Evolutionary conservation across 2,797 vertebrate genomes (phyloP), one percentile per base, ranked within the genome.

Genomic region (Macroramphosus scolopax): DNA sequence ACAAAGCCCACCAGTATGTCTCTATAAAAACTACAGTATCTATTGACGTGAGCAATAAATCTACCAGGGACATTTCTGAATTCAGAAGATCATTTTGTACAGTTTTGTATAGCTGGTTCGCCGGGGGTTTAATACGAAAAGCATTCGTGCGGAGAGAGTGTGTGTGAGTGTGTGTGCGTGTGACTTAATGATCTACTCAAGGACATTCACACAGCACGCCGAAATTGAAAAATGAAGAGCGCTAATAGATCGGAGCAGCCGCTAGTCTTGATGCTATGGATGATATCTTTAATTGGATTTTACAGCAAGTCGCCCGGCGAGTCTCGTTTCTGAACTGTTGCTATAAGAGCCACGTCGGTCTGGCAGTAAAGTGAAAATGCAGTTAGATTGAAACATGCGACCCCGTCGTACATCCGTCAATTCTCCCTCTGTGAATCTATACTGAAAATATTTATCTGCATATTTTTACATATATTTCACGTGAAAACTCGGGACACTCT

Each of bases 261-360:
- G 12, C 32, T 8, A 36, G 50, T 51, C 32, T 51, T 38, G 56
- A 62, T 66, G 55, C 38, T 33, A 12, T 28, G 58, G 55, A 75
- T 79, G 26, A 61, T 58, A 70, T 67, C 46, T 74, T 63, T 68
- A 63, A 72, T 63, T 77, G 56, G 68, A 69, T 68, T 72, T 81
- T 65, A 60, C 37, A 55, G 38, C 62, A 36, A 13, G 14, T 54
- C 53, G 64, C 55, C 61, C 68, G 25, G 28, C 10, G 43, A 65
- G 34, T 44, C 52, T 68, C 45, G 37, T 54, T 71, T 47, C 43
- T 57, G 6, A 51, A 60, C 45, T 40, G 30, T 51, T 41, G 36
- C 14, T 15, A 22, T 3, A 22, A 22, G 6, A 6, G 20, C 20
- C 6, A 6, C 20, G 20, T 22, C 6, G 20, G 20, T 22, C 20